A percentile compares a stretch with the other conserved stretches of the same genome.
phyloP scores from a whole-genome alignment of 2,888 invertebrate species.

The Chymomyza fuscimana region DNA sequence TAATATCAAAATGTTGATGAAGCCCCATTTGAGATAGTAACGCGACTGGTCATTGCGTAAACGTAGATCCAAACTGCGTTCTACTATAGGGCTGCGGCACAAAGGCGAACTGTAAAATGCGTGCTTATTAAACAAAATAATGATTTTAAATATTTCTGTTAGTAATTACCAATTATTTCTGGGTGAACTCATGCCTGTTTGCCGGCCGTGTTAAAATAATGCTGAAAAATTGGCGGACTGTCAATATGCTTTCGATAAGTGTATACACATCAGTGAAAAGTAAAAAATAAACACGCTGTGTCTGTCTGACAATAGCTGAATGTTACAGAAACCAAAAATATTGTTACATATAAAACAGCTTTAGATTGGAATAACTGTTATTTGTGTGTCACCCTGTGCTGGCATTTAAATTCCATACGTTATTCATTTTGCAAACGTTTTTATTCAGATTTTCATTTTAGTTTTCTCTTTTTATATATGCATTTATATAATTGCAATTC shows the following conservation, averaged over 20 bases:
- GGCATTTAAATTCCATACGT: neutral
- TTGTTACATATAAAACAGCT: neutral
- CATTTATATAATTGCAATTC: slow-evolving; percentile 51
- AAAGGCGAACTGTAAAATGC: slow-evolving; percentile 59
- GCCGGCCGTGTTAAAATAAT: slow-evolving; percentile 26
- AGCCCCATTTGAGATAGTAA: slow-evolving; percentile 75
- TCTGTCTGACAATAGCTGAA: neutral
- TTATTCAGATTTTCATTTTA: slow-evolving; percentile 6
- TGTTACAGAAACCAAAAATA: neutral
- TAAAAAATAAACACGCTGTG: neutral
- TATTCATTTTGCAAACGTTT: neutral
- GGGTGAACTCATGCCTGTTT: slow-evolving; percentile 47
- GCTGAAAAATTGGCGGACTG: slow-evolving; percentile 36
- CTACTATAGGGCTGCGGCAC: slow-evolving; percentile 58
- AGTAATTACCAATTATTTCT: slow-evolving; percentile 44
- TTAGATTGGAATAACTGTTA: no score
- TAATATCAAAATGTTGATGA: slow-evolving; percentile 69
- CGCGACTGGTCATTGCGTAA: slow-evolving; percentile 64
- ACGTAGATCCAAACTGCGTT: slow-evolving; percentile 68
- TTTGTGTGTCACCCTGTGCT: neutral
- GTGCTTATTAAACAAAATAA: neutral
- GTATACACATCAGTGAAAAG: slow-evolving; percentile 20
- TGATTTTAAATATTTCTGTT: neutral
- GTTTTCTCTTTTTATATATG: slow-evolving; percentile 41
- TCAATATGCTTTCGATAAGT: slow-evolving; percentile 15